Percentiles rank a stretch among this genome's conserved stretches.
Evolutionary conservation across 2,113 vertebrate species (phyloP).

Genomic region (Chiloscyllium plagiosum): DNA sequence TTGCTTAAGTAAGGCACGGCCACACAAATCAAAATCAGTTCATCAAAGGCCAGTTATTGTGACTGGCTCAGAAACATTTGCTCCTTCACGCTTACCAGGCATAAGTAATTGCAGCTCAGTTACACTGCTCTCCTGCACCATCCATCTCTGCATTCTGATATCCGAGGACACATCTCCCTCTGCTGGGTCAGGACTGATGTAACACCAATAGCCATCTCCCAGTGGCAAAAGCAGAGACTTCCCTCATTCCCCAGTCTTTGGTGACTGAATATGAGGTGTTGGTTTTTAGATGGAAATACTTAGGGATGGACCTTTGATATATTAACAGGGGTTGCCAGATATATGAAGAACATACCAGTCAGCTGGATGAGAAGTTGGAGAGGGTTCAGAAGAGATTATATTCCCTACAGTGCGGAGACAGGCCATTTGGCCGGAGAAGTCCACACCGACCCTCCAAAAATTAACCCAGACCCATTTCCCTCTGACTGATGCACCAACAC

Average conservation of each 20-base stretch:
- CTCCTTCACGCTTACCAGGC: not conserved
- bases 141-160: not conserved
- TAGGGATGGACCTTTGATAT: not conserved
- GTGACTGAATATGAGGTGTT: not conserved
- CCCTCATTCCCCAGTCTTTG: not conserved
- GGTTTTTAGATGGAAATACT: not conserved
- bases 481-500: no score
- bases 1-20: not conserved
- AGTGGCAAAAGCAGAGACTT: not conserved
- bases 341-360: no score
- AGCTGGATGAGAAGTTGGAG: no score
- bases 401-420: no score
- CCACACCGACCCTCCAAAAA: no score
- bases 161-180: not conserved
- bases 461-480: no score
- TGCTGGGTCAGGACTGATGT: not conserved
- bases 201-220: not conserved
- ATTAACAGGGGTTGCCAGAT: not conserved
- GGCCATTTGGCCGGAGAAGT: no score
- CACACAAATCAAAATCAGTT: not conserved
- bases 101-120: not conserved
- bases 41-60: not conserved
- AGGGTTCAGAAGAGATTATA: no score
- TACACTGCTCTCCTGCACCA: not conserved
- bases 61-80: not conserved